phyloP scores from a whole-genome alignment of 2,888 invertebrate species.

The Microchrysa polita region DNA sequence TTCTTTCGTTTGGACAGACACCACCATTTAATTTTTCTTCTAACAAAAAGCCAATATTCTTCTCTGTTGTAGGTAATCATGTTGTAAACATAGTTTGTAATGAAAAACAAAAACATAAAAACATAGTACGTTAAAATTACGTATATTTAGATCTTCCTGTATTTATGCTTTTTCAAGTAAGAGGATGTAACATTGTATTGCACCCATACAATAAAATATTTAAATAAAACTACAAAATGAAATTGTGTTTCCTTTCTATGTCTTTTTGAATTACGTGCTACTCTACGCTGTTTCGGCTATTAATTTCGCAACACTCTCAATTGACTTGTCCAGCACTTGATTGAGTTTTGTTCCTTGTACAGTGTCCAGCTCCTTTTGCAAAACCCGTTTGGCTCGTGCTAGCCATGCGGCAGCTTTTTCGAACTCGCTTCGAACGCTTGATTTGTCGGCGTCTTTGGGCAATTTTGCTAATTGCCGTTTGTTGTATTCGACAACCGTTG shows the following conservation, averaged over 20 bases:
- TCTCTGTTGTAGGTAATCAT: background rate
- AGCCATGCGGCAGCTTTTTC: slow-evolving; percentile 55
- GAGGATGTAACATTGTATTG: background rate
- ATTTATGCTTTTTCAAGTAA: slow-evolving; percentile 18
- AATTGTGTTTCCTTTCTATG: background rate
- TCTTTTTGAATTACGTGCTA: background rate
- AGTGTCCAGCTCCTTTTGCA: slow-evolving; percentile 60
- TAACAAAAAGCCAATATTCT: background rate
- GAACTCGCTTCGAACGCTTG: slow-evolving; percentile 46
- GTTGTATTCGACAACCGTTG: slow-evolving; percentile 67
- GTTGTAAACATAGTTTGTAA: background rate
- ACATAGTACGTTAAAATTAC: slow-evolving; percentile 22
- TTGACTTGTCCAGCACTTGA: slow-evolving; percentile 50
- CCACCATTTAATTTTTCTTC: slow-evolving; percentile 17
- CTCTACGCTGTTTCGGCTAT: slow-evolving; percentile 2
- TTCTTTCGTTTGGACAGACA: slow-evolving; percentile 15
- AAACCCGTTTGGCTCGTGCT: slow-evolving; percentile 55
- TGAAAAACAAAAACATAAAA: no score
- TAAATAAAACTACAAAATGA: background rate
- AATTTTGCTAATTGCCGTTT: slow-evolving; percentile 57
- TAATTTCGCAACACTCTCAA: slow-evolving; percentile 8
- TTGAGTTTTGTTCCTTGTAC: slow-evolving; percentile 59
- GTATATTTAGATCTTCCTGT: slow-evolving; percentile 5
- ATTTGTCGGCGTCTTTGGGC: background rate
- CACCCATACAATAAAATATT: slow-evolving; percentile 18